Base-by-base conservation (phyloP, 2,797 vertebrate genomes). In the Sylvia borin region DNA sequence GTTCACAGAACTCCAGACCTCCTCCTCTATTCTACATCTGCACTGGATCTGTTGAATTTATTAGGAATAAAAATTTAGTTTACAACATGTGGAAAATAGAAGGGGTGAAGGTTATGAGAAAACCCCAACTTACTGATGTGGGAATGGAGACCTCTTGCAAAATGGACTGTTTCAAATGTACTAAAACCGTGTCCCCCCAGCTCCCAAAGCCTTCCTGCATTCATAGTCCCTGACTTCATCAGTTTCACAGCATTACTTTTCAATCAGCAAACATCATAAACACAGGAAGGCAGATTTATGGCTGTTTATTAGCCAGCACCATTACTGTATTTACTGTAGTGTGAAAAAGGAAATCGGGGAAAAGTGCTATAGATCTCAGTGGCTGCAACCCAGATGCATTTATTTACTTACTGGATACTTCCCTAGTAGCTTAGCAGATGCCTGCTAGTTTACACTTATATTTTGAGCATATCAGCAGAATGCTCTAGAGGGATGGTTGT, bases 321-420 rank as follows among this genome's bases (percentile, higher is more conserved):
- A 92, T 96, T 96, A 94, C 91, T 95, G 92, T 96, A 96, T 95
- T 96, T 97, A 96, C 94, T 96, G 94, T 96, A 96, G 95, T 96
- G 95, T 95, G 95, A 95, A 97, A 96, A 93, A 95, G 86, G 92
- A 96, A 96, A 96, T 96, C 67, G 7, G 88, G 66, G 38, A 76
- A 80, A 85, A 91, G 87, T 88, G 87, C 85, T 95, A 92, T 96
- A 96, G 96, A 97, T 96, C 96, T 96, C 73, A 26, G 90, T 88
- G 83, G 73, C 90, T 97, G 95, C 94, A 95, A 93, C 96, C 92
- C 94, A 97, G 95, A 95, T 97, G 94, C 91, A 94, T 96, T 97
- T 96, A 95, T 97, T 96, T 96, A 97, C 92, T 96, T 96, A 78
- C 91, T 96, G 94, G 95, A 92, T 96, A 91, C 78, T 93, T 96